Evolutionary conservation across 2,113 vertebrate species (phyloP), one percentile per base, ranked within the genome.

Genomic region (Psilopsiagon aurifrons): DNA sequence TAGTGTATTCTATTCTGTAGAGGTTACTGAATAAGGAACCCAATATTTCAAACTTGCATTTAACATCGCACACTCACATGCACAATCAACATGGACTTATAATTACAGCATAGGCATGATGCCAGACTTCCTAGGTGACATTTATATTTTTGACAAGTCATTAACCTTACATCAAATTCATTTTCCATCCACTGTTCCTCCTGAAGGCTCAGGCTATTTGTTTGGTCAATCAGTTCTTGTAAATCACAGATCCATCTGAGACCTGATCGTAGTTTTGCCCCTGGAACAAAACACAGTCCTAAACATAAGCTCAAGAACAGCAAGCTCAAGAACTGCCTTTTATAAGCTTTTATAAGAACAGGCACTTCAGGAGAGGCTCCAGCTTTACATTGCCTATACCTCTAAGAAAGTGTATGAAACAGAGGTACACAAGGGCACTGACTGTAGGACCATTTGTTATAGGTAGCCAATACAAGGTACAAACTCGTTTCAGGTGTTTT

Each of bases 401-500:
- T 91, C 64, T 59, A 69, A 51, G 54, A 13, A 25, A 82, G 14
- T 0, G 2, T 27, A 73, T 28, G n/a, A 20, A 46, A 57, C 55
- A 84, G 31, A 82, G 31, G 46, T 59, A 69, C 69, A 22, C 69
- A 14, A 13, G 6, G 20, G 59, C 4, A 1, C 33, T 49, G 47
- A 37, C 39, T 25, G 9, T 24, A 37, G 49, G 57, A 29, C 44
- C 28, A 16, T 73, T 91, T 84, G 70, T 84, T 76, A 69, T 17
- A 87, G 88, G 86, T 52, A 84, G 57, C 47, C 4, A 18, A 84
- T 49, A 70, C 52, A 79, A 92, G 57, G 69, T 22, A 62, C 87
- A 93, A 89, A 89, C 67, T 66, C 71, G 37, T 70, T 87, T 96
- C 81, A 90, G 94, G 79, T 85, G 68, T 86, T 83, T 92, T 76